Evolutionary conservation across 2,888 invertebrate species (phyloP), one percentile per base, ranked within the genome.

Genomic region (Cheilosia impressa): DNA sequence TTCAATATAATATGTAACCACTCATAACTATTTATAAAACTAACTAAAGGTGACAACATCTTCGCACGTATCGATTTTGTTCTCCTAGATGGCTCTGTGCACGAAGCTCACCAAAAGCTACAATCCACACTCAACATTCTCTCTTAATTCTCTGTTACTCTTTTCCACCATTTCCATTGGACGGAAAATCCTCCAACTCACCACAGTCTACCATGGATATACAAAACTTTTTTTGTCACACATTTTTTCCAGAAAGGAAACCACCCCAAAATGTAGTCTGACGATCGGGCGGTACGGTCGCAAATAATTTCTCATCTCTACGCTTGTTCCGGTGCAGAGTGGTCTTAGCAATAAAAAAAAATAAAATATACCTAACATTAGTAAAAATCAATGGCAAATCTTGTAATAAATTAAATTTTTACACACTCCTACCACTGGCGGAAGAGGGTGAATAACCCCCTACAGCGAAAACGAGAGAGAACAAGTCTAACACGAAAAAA

Each of bases 261-360:
- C 91, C 91, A 91, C 90, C 90, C 90, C 90, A 89, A 91, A 91
- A 91, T 90, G 90, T 89, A 90, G 89, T 92, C 89, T 88, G 89
- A 89, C 91, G 89, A 88, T 92, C 91, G 91, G 90, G 89, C 91
- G 90, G 89, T 90, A 89, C 90, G 91, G 92, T 91, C 90, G 90
- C 88, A 88, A 73, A 69, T 76, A 62, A 50, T 65, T 66, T 66
- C 58, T 43, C 43, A 55, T 50, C 60, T 71, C 50, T 72, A 47
- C 58, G 58, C 66, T 57, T 55, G 24, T 55, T 65, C 75, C 65
- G 75, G 57, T 75, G 34, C 38, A 66, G 47, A 58, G 58, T 24
- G 55, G 45, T 65, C 34, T 60, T 31, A 65, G 50, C 34, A 50
- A 65, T 22, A 34, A 24, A 19, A 38, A 38, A 34, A 34, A 9